Base-by-base conservation (phyloP, 2,888 invertebrate genomes). In the Sesia bembeciformis region DNA sequence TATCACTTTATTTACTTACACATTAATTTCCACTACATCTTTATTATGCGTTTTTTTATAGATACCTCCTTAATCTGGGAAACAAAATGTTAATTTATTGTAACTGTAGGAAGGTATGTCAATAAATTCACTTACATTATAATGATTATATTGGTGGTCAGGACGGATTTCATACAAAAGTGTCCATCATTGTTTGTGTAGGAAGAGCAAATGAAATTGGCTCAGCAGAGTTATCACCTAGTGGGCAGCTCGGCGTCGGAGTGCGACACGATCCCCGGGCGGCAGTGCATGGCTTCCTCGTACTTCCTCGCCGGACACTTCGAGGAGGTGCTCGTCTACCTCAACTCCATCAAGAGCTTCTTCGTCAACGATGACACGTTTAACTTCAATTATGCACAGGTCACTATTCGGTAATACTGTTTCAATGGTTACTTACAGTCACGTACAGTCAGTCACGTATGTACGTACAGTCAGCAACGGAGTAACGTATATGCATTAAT, bases 231-330 rank as follows among this genome's bases (percentile, higher is more conserved):
- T 79, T 97, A 98, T 76, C 98, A 98, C 81, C 84, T 98, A 57
- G 98, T 99, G 3, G 99, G 99, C 55, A 97, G 97, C 62, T 98
- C 98, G 0, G 94, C 96, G 1, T 96, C 97, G 39, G 99, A 99
- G 85, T 98, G 98, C 76, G 99, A 99, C 79, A 99, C 99, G 0
- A 98, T 99, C 70, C 96, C 96, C 0, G 97, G 99, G 0, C 91
- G 99, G 40, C 98, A 99, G 81, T 98, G 98, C 77, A 99, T 99
- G 98, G 97, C 99, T 0, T 97, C 98, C 0, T 97, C 97, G 3
- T 97, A 97, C 85, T 99, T 99, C 84, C 90, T 99, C 3, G 94
- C 96, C 52, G 94, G 94, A 38, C 98, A 98, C 80, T 98, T 97
- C 80, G 98, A 98, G 70, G 98, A 99, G 84, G 98, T 98, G 51